Base-by-base conservation (phyloP, 2,888 invertebrate genomes). In the Eudasyphora cyanicolor region DNA sequence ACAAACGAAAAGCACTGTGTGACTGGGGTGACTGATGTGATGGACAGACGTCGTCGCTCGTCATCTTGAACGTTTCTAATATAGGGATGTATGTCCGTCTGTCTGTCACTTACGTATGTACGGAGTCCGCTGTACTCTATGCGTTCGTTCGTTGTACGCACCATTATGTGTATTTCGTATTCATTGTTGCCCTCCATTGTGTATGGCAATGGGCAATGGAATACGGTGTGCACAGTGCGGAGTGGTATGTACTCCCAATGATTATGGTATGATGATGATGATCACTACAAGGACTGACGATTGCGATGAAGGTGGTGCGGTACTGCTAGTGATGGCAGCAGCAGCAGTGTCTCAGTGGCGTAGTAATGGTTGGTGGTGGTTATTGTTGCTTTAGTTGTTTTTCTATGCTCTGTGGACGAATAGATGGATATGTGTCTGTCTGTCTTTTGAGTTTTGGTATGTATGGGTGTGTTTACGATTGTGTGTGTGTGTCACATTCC, bases 401-500 rank as follows among this genome's bases (percentile, higher is more conserved):
- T 42, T 60, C 27, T 60, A 74, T 57, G 8, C 27, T 78, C 24
- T 42, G 27, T 82, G 60, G 49, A 38, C 17, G 70, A 42, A 77
- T 75, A 51, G 49, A 38, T 14, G 70, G 42, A 77, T 75, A 67
- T 17, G 62, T 64, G 75, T 29, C n/a, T n/a, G n/a, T n/a, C n/a
- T n/a, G n/a, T n/a, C n/a, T n/a, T n/a, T n/a, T n/a, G n/a, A n/a
- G n/a, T n/a, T n/a, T n/a, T n/a, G n/a, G n/a, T 74, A 12, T 17
- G 86, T 88, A 3, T 76, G 67, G 29, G 45, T 54, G 14, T 89
- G 89, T n/a, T n/a, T n/a, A n/a, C n/a, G n/a, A n/a, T n/a, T 87
- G 89, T 89, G 88, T 90, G 89, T 91, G 90, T 92, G 88, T 91
- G 92, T 92, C 92, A 91, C 91, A 91, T 91, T 92, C 90, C 92